Conservation (phyloP, 1,140 invertebrate genomes). For the Bombus picipes region DNA sequence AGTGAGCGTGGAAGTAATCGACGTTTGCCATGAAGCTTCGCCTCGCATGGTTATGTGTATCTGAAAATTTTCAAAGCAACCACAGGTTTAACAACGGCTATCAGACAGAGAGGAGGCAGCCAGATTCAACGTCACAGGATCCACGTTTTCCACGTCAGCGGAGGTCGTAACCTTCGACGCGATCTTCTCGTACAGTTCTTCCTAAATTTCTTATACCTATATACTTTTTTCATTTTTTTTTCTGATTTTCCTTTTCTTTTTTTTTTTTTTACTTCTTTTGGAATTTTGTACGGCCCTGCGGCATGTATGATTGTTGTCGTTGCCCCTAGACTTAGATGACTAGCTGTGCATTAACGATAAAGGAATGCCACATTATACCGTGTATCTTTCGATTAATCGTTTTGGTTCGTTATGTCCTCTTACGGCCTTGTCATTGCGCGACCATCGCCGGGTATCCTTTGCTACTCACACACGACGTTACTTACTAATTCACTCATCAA, state of each 20-base stretch:
- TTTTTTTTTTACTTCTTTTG: conserved; percentile 45
- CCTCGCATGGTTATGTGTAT: conserved; percentile 82
- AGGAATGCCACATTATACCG: conserved; percentile 80
- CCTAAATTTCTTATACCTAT: conserved; percentile 20
- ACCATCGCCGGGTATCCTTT: conserved; percentile 49
- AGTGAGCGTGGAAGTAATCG: conserved; percentile 72
- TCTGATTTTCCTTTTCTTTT: background rate
- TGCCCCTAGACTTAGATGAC: conserved; percentile 81
- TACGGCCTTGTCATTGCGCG: conserved; percentile 59
- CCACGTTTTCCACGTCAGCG: background rate
- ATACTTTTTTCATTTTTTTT: conserved; percentile 1
- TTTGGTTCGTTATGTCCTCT: conserved; percentile 67
- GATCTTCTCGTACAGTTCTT: conserved; percentile 16
- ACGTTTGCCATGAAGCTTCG: conserved; percentile 82
- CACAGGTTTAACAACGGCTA: conserved; percentile 49
- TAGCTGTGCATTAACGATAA: conserved; percentile 82
- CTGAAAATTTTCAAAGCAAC: conserved; percentile 73
- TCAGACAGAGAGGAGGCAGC: background rate
- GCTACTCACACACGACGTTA: conserved; percentile 46
- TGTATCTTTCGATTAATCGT: conserved; percentile 73
- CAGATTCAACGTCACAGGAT: background rate
- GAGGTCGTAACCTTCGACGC: conserved; percentile 16
- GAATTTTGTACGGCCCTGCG: conserved; percentile 77
- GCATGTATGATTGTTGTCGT: conserved; percentile 83
- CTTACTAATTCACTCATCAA: conserved; percentile 34